phyloP scores from a whole-genome alignment of 64 coral and sea anemone species.

The Dendrophyllia cribrosa region DNA sequence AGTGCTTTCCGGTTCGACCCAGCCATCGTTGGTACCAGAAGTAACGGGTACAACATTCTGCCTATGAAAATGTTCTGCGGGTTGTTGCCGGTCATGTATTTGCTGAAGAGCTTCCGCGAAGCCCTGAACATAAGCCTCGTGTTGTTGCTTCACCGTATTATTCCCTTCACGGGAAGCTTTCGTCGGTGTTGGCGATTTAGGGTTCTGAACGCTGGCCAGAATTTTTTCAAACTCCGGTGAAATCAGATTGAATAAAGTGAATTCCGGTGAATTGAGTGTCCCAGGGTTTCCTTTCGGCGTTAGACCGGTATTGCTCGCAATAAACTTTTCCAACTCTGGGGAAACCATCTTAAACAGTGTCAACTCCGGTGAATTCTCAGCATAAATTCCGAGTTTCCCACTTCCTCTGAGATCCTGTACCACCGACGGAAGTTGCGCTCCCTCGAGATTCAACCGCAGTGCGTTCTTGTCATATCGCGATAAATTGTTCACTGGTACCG shows the following conservation, averaged over 20 bases:
- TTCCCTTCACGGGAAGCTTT: constrained; percentile 45
- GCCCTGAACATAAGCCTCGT: constrained; percentile 89
- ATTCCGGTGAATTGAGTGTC: constrained; percentile 80
- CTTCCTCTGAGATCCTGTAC: constrained; percentile 64
- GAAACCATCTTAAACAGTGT: constrained; percentile 90
- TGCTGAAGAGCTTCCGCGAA: constrained; percentile 94
- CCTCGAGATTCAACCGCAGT: constrained; percentile 75
- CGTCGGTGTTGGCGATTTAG: constrained; percentile 70
- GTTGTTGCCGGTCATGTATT: constrained; percentile 72
- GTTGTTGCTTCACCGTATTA: constrained; percentile 77
- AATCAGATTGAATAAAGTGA: constrained; percentile 87
- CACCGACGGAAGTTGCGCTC: constrained; percentile 11
- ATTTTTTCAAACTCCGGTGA: constrained; percentile 99
- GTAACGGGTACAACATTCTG: constrained; percentile 35
- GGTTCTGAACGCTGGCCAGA: constrained; percentile 83
- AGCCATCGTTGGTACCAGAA: constrained; percentile 15
- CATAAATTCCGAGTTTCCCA: constrained; percentile 61
- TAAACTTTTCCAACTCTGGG: constrained; percentile 94
- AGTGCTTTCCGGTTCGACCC: constrained; percentile 15
- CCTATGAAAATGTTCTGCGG: constrained; percentile 47
- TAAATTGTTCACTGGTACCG: constrained; percentile 39
- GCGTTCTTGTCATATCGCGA: constrained; percentile 84
- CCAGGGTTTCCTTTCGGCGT: constrained; percentile 78
- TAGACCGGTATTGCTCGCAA: constrained; percentile 84
- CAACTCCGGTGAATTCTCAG: constrained; percentile 84